Conservation (phyloP, 2,888 invertebrate genomes). For the Syritta pipiens region DNA sequence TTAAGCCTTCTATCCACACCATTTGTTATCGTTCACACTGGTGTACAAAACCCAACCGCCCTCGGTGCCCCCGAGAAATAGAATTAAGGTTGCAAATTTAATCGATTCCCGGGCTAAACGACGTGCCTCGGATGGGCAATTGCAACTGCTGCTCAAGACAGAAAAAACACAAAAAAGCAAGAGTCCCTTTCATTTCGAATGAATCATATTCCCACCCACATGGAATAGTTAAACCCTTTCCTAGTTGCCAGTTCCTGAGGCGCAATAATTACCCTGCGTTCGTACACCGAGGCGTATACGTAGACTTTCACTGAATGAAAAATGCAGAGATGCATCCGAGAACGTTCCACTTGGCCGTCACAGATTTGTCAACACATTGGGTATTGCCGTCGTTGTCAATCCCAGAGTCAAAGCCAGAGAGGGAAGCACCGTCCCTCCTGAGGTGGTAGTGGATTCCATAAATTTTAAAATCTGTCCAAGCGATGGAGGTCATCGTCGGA, state of each 20-base stretch:
- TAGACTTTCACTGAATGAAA: not conserved
- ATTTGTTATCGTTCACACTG: slow-evolving; percentile 32
- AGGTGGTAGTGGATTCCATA: not conserved
- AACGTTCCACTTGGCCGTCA: slow-evolving; percentile 2
- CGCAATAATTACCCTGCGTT: slow-evolving; percentile 17
- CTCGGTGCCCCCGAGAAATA: not conserved
- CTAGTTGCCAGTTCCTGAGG: slow-evolving; percentile 2
- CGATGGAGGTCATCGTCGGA: not conserved
- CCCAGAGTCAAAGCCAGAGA: not conserved
- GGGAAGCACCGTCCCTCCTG: not conserved
- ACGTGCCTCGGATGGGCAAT: not conserved
- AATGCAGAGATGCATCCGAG: slow-evolving; percentile 10
- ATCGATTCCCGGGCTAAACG: slow-evolving; percentile 25
- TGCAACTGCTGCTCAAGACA: not conserved
- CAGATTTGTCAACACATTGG: slow-evolving; percentile 12
- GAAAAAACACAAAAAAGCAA: not conserved
- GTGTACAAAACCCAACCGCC: not conserved
- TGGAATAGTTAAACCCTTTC: not conserved
- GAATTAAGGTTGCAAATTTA: slow-evolving; percentile 28
- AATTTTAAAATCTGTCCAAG: not conserved
- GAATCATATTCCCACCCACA: not conserved
- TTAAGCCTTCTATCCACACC: slow-evolving; percentile 16
- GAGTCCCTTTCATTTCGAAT: not conserved
- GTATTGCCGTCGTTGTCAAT: no score
- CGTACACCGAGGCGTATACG: slow-evolving; percentile 19